phyloP scores from a whole-genome alignment of 1,140 invertebrate genomes.

The Dreissena polymorpha region DNA sequence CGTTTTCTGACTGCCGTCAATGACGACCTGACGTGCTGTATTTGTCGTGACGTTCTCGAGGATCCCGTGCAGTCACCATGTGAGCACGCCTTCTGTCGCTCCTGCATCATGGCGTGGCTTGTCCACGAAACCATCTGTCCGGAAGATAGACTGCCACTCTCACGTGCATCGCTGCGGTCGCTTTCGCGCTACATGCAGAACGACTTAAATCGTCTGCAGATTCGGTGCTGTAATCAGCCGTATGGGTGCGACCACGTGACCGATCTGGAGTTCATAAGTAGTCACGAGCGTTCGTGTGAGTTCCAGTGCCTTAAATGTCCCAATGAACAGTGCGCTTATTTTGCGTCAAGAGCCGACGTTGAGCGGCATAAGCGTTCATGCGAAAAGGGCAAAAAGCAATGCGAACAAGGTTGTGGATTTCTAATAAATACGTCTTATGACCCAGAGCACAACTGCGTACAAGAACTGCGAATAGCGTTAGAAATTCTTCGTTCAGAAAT shows the following conservation, averaged over 20 bases:
- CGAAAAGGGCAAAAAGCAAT: conserved; percentile 57
- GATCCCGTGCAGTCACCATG: conserved; percentile 74
- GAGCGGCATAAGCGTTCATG: conserved; percentile 58
- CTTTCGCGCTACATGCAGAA: conserved; percentile 75
- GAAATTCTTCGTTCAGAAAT: conserved; percentile 72
- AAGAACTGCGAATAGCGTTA: conserved; percentile 67
- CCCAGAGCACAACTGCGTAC: conserved; percentile 70
- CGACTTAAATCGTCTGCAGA: conserved; percentile 67
- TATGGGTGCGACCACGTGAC: conserved; percentile 61
- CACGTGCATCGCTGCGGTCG: conserved; percentile 55
- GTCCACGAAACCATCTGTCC: conserved; percentile 71
- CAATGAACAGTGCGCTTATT: conserved; percentile 62
- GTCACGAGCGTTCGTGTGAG: conserved; percentile 65
- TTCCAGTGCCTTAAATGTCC: conserved; percentile 61
- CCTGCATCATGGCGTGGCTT: conserved; percentile 71
- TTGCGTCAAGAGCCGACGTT: conserved; percentile 48
- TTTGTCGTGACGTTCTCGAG: conserved; percentile 74
- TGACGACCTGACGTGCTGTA: conserved; percentile 73
- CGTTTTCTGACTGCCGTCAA: conserved; percentile 69
- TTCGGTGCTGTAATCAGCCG: conserved; percentile 62
- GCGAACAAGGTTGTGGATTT: conserved; percentile 70
- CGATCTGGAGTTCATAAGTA: conserved; percentile 61
- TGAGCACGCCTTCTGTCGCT: conserved; percentile 72
- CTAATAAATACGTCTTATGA: conserved; percentile 57
- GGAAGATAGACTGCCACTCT: conserved; percentile 67